phyloP scores from a whole-genome alignment of 2,888 invertebrate species.

The Crocallis elinguaria region DNA sequence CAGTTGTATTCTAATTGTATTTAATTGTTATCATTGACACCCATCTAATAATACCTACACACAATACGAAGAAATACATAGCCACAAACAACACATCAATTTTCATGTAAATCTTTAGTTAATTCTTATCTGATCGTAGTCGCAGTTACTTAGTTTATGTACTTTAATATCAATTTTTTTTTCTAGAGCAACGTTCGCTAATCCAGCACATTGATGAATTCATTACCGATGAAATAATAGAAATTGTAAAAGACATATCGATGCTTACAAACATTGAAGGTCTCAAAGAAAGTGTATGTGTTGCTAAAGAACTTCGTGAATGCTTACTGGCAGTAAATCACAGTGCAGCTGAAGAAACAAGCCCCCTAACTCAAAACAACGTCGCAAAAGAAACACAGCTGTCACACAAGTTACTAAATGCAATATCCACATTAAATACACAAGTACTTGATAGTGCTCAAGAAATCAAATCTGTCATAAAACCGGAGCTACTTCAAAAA shows the following conservation, averaged over 20 bases:
- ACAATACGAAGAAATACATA: too few species aligned
- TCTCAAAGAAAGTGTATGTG: slow-evolving; percentile 41
- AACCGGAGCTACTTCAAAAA: slow-evolving; percentile 43
- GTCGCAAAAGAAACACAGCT: slow-evolving; percentile 41
- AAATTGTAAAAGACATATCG: slow-evolving; percentile 41
- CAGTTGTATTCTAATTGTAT: too few species aligned
- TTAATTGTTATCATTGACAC: too few species aligned
- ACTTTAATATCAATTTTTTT: background rate
- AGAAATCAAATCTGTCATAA: slow-evolving; percentile 34
- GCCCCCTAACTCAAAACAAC: slow-evolving; percentile 15
- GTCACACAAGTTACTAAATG: slow-evolving; percentile 42
- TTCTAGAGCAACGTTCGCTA: slow-evolving; percentile 28
- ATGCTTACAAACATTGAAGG: slow-evolving; percentile 33
- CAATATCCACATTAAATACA: slow-evolving; percentile 46
- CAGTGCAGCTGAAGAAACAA: slow-evolving; percentile 26
- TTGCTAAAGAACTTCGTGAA: slow-evolving; percentile 45
- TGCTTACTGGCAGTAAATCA: slow-evolving; percentile 29
- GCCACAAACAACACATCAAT: too few species aligned
- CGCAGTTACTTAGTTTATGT: background rate
- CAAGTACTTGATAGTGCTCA: slow-evolving; percentile 46
- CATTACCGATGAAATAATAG: slow-evolving; percentile 42
- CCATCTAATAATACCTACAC: too few species aligned
- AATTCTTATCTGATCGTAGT: too few species aligned
- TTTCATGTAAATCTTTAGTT: too few species aligned
- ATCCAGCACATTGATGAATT: slow-evolving; percentile 50